Evolutionary conservation across 1,140 invertebrate species (phyloP), one percentile per base, ranked within the genome.

Genomic region (Diplogasteroides magnus): DNA sequence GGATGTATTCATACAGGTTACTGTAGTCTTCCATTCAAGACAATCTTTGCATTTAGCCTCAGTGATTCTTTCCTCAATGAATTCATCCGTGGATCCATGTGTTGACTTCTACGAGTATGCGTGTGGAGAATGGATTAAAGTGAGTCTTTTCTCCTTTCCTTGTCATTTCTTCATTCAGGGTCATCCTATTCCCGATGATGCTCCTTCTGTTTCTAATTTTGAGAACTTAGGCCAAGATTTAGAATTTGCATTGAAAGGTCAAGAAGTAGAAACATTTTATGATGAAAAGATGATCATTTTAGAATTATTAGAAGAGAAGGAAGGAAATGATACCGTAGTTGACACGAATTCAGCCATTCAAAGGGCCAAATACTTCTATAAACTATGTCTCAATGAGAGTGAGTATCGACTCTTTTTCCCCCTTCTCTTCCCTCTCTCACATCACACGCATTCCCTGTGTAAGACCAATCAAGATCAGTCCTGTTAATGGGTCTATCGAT

Each of bases 61-160:
- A 14, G 73, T 82, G 31, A 82, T 82, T 68, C 71, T 82, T 57
- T 82, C 81, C 31, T 83, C 81, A 1, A 84, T 86, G 83, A 86
- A 86, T 73, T 74, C 73, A 15, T 79, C 80, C 14, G 81, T 85
- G 0, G 82, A 87, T 65, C 87, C 87, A 0, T 88, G 87, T 78
- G 82, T 84, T 2, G 84, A 88, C 79, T 88, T 88, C 77, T 87
- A 84, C 76, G 75, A 85, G 58, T 88, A 85, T 69, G 85, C 87
- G 1, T 88, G 87, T 76, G 87, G 87, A 13, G 83, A 83, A 62
- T 86, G 85, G 85, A 79, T 84, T 37, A 78, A 78, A 60, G 69
- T 65, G 15, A 27, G 29, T 26, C 14, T 2, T 23, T 13, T 25
- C 48, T 29, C 14, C 64, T 11, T 19, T 13, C 64, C 26, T 65